Percentiles rank a stretch among this genome's conserved stretches.
phyloP scores from a whole-genome alignment of 1,140 invertebrate genomes.

The Procambarus clarkii region DNA sequence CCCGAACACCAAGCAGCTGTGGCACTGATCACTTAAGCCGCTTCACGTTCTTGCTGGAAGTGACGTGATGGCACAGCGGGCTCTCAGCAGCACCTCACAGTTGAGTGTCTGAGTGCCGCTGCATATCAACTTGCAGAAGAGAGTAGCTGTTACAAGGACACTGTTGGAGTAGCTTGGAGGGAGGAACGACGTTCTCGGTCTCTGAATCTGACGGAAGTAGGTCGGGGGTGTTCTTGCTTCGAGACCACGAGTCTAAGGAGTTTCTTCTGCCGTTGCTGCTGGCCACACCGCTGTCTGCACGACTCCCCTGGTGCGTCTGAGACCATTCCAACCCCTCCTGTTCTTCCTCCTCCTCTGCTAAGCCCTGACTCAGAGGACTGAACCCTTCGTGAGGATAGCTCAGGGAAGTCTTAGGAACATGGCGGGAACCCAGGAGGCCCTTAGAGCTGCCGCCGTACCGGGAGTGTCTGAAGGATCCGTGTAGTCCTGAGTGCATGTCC shows the following conservation, averaged over 20 bases:
- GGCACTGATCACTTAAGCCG: too few species aligned
- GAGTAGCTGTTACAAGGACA: constrained; percentile 9
- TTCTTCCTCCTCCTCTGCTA: constrained; percentile 25
- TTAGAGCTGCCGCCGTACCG: constrained; percentile 1
- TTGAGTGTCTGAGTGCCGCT: background rate
- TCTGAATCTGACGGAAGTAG: too few species aligned
- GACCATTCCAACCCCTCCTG: background rate
- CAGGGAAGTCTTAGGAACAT: background rate
- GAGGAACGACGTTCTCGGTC: background rate
- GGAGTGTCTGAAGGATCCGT: background rate
- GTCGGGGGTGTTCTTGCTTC: background rate
- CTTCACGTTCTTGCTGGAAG: background rate
- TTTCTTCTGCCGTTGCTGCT: background rate
- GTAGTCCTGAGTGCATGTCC: background rate
- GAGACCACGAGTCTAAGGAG: background rate
- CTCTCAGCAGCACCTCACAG: constrained; percentile 2
- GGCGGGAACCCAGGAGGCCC: background rate
- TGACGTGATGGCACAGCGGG: background rate
- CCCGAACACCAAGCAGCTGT: too few species aligned
- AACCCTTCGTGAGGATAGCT: background rate
- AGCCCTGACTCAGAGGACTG: constrained; percentile 8
- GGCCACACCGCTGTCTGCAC: constrained; percentile 8
- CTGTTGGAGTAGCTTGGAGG: background rate
- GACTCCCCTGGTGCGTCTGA: background rate
- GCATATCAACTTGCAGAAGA: background rate